A percentile compares a stretch with the other conserved stretches of the same genome.
These are phyloP conservation scores for Scotopteryx bipunctaria DNA, from an alignment of 2,888 invertebrate species.

Conservation along the genomic window DNA sequence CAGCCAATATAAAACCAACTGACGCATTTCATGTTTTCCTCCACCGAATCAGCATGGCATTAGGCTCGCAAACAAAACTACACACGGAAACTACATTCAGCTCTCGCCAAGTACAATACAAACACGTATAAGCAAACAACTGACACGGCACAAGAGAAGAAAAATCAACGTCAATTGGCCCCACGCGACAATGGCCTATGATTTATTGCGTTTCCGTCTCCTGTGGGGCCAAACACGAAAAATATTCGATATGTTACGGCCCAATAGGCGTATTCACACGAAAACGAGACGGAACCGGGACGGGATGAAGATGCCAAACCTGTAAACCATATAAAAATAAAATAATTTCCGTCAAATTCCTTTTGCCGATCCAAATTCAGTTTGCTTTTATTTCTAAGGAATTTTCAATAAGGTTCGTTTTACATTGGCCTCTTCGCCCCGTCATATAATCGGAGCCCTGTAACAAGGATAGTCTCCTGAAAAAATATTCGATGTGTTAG, in stretches of 20 bases:
- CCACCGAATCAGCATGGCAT: constrained; percentile 29
- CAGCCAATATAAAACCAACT: constrained; percentile 21
- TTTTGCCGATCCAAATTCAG: not conserved
- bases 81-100: constrained; percentile 20
- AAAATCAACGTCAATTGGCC: constrained; percentile 72
- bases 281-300: constrained; percentile 10
- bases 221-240: constrained; percentile 48
- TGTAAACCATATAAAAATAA: constrained; percentile 2
- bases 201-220: constrained; percentile 68
- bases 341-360: not conserved
- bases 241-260: constrained; percentile 43
- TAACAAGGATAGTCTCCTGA: constrained; percentile 47
- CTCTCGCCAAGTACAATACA: constrained; percentile 28
- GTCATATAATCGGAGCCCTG: constrained; percentile 11
- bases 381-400: not conserved
- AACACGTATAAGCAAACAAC: constrained; percentile 41
- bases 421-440: not conserved
- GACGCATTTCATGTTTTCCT: constrained; percentile 28
- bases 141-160: constrained; percentile 46
- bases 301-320: constrained; percentile 4
- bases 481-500: constrained; percentile 47
- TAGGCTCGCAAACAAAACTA: constrained; percentile 30
- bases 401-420: constrained; percentile 9
- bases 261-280: constrained; percentile 11
- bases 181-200: constrained; percentile 66